These are phyloP conservation scores for Neosilurus mollespiculum DNA, from an alignment of 2,797 vertebrate species.

Conservation along the genomic window DNA sequence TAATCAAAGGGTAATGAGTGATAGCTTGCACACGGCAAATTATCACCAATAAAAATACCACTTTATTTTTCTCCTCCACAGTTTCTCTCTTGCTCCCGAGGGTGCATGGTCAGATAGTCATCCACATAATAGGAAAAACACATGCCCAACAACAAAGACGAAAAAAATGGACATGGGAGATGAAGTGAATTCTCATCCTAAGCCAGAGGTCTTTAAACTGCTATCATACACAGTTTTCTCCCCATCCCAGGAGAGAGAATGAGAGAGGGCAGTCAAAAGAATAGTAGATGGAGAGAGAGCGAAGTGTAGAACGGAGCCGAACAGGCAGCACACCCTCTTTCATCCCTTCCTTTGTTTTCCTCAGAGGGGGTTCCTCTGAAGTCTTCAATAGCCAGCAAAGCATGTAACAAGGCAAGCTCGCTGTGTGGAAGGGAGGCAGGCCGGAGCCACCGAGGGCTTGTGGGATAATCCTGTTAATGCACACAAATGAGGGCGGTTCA, in stretches of 20 bases:
- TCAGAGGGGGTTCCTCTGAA: slow-evolving; percentile 60
- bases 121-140: slow-evolving; percentile 45
- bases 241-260: slow-evolving; percentile 48
- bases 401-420: slow-evolving; percentile 58
- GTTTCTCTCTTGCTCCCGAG: slow-evolving; percentile 54
- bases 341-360: slow-evolving; percentile 58
- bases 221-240: slow-evolving; percentile 59
- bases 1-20: slow-evolving; percentile 65
- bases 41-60: slow-evolving; percentile 64
- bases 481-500: slow-evolving; percentile 60
- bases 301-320: slow-evolving; percentile 50
- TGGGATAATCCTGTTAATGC: slow-evolving; percentile 62
- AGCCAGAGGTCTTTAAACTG: slow-evolving; percentile 59
- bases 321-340: slow-evolving; percentile 56
- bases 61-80: slow-evolving; percentile 55
- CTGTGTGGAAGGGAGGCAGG: slow-evolving; percentile 51
- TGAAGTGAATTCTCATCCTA: slow-evolving; percentile 50
- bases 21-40: slow-evolving; percentile 62
- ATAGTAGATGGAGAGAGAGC: slow-evolving; percentile 54
- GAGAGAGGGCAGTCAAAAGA: slow-evolving; percentile 45
- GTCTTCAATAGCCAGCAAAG: slow-evolving; percentile 62
- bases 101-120: slow-evolving; percentile 59
- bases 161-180: slow-evolving; percentile 56
- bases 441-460: slow-evolving; percentile 53
- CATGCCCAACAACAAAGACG: slow-evolving; percentile 49